A percentile compares a stretch with the other conserved stretches of the same genome.
phyloP scores from a whole-genome alignment of 2,797 vertebrate species.

The Lutjanus argentimaculatus region DNA sequence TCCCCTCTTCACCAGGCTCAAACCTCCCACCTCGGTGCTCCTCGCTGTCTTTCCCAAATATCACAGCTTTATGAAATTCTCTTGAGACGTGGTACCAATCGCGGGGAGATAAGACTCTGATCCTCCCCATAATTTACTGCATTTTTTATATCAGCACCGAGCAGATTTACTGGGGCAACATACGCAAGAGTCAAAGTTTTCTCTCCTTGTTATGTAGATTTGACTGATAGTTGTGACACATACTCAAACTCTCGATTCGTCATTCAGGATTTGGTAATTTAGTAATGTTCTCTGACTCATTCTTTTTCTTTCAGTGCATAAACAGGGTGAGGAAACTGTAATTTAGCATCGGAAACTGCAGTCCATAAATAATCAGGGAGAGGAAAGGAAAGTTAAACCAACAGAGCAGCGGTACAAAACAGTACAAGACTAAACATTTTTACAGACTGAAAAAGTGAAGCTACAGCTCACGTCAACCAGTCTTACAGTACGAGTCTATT shows the following conservation, averaged over 20 bases:
- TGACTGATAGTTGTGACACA: background rate
- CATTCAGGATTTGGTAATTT: background rate
- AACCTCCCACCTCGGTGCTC: conserved; percentile 20
- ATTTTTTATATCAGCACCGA: conserved; percentile 11
- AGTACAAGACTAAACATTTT: background rate
- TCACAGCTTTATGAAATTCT: conserved; percentile 33
- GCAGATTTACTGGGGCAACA: conserved; percentile 36
- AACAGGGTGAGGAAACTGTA: background rate
- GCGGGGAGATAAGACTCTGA: conserved; percentile 46
- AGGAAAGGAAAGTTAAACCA: background rate
- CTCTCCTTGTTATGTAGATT: background rate
- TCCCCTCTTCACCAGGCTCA: conserved; percentile 7
- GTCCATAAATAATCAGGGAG: background rate
- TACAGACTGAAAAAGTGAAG: background rate
- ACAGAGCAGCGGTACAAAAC: background rate
- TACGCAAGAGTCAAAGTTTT: background rate
- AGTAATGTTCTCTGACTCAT: background rate
- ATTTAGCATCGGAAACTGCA: background rate
- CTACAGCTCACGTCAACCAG: background rate
- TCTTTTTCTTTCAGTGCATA: background rate
- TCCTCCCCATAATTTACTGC: conserved; percentile 49
- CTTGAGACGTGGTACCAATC: conserved; percentile 64
- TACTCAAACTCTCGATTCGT: background rate
- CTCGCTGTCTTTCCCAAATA: background rate
- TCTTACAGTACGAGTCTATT: background rate